Base-by-base conservation (phyloP, 2,797 vertebrate species). In the Percopsis omiscomaycus region DNA sequence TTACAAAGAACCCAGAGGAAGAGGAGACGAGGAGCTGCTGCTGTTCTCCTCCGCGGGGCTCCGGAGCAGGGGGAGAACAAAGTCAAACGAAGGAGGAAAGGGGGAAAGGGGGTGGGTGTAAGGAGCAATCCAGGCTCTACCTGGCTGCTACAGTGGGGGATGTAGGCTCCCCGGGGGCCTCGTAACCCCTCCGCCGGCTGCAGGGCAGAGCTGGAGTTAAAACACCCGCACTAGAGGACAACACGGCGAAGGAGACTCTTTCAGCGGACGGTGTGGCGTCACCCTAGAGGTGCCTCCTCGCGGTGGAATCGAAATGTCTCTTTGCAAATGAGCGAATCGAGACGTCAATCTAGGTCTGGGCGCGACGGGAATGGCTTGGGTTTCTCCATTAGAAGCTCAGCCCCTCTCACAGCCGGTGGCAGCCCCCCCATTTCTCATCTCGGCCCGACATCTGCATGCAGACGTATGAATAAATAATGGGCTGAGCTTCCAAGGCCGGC, bases 381-480 rank as follows among this genome's bases (percentile, higher is more conserved):
- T 81, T 83, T 69, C 63, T 71, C 85, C 70, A 70, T 81, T 77
- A 79, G 75, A 68, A 61, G 67, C 56, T 59, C 50, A 68, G 70
- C 77, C 72, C 55, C 12, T 68, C 44, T 64, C 56, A 22, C 44
- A 74, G 67, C 63, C 47, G 12, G 53, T 62, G 55, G 60, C 75
- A 77, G 69, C 71, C 75, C 70, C 37, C 8, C 37, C 28, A 32
- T 50, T 78, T 79, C 70, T 84, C 78, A 75, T 78, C 75, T 82
- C 68, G 29, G 61, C 80, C 71, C 73, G 56, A 81, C 84, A 82
- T 86, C 83, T 83, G 86, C 79, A 85, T 82, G 82, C 77, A 86
- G 84, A 84, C 80, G 58, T 80, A 87, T 90, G 83, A 91, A 91
- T 89, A 86, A 90, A 79, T 89, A 73, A 91, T 86, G 78, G 47